Evolutionary conservation across 1,140 invertebrate species (phyloP), one percentile per base, ranked within the genome.

Genomic region (Leptopilina clavipes): DNA sequence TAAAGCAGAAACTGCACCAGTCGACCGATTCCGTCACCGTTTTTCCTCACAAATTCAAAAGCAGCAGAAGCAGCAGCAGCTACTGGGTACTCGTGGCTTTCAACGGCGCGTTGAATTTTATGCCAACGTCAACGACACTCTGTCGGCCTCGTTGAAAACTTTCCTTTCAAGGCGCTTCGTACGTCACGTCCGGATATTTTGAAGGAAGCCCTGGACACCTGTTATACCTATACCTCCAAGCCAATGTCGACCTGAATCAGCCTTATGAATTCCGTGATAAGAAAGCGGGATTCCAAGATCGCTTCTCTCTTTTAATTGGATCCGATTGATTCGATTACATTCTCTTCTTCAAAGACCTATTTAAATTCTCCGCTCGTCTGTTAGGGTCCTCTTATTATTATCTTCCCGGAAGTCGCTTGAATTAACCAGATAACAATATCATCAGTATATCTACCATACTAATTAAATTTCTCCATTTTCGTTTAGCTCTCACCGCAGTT

Each of bases 261-360:
- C 25, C 22, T 65, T 31, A 65, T 65, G 59, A 65, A 65, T 65
- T 11, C 59, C 31, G 11, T 65, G 59, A 65, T 65, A 65, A 65
- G 59, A n/a, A 8, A 65, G 59, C 22, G 11, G 25, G 48, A 17
- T 52, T 40, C n/a, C 48, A n/a, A 48, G 10, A 65, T 65, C 59
- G 0, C 25, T 31, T 31, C 11, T 10, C 25, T 65, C 71, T 37
- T 75, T 78, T 80, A 78, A 80, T 80, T 75, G 73, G 76, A 80
- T 80, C 37, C 79, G 79, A 78, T 78, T 78, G 79, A 80, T 80
- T 78, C 79, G 79, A 80, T 80, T 78, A 78, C 78, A 78, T 37
- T 79, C 71, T 79, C 71, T 10, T 43, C 22, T 65, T 17, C 44
- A 54, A 78, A 19, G 70, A 52, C 14, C 71, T 74, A 75, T 75